A percentile compares a stretch with the other conserved stretches of the same genome.
Evolutionary conservation across 2,797 vertebrate genomes (phyloP).

Genomic region (Neopelma chrysocephalum): DNA sequence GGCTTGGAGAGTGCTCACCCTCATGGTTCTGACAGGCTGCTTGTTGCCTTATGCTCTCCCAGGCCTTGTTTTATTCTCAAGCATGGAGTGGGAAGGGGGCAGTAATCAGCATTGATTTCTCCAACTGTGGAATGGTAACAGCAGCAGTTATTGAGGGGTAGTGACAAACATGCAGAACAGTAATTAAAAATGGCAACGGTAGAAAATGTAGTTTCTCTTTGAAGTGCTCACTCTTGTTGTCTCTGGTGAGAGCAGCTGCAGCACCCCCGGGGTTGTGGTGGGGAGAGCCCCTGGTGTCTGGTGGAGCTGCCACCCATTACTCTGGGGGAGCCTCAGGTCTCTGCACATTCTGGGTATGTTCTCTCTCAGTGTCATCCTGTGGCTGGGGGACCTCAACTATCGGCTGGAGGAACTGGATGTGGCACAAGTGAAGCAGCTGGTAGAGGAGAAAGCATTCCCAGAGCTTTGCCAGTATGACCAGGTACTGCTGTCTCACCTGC

Average conservation of each 20-base stretch:
- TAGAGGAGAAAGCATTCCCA: slow-evolving; percentile 86
- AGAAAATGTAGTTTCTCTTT: neutral
- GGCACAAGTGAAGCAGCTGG: slow-evolving; percentile 87
- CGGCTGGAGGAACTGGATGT: slow-evolving; percentile 89
- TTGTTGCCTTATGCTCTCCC: neutral
- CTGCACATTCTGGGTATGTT: neutral
- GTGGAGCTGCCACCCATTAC: neutral
- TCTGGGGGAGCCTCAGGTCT: neutral
- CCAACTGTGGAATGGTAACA: neutral
- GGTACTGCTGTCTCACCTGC: slow-evolving; percentile 71
- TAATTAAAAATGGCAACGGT: neutral
- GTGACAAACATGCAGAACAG: neutral
- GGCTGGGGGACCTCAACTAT: slow-evolving; percentile 98
- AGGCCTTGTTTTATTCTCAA: neutral
- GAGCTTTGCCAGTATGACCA: slow-evolving; percentile 88
- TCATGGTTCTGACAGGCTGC: neutral
- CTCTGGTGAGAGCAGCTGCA: neutral
- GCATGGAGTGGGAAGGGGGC: neutral
- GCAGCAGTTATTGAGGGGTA: neutral
- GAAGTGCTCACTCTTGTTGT: neutral
- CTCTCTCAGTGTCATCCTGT: slow-evolving; percentile 86
- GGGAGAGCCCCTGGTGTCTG: neutral
- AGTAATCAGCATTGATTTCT: neutral
- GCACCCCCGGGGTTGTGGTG: neutral
- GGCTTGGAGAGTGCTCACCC: neutral